Conservation (phyloP, 2,888 invertebrate genomes). For the Acrobasis suavella region DNA sequence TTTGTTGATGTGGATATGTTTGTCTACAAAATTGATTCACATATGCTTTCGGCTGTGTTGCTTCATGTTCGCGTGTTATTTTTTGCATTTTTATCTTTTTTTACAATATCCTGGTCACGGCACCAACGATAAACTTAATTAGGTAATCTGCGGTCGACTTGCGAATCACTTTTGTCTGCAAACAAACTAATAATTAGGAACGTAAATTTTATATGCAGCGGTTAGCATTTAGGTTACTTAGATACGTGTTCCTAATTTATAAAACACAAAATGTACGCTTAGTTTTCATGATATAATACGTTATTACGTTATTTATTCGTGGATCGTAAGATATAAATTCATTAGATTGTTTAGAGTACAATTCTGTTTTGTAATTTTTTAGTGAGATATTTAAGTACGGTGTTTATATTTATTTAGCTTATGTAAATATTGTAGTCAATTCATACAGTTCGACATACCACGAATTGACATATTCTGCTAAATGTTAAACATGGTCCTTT, state of each 20-base stretch:
- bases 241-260: slow-evolving; percentile 25
- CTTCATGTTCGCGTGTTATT: neutral
- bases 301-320: slow-evolving; percentile 29
- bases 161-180: slow-evolving; percentile 10
- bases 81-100: slow-evolving; percentile 6
- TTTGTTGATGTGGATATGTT: neutral
- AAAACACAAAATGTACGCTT: slow-evolving; percentile 31
- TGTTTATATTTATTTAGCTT: slow-evolving; percentile 32
- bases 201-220: slow-evolving; percentile 8
- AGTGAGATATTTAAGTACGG: slow-evolving; percentile 33
- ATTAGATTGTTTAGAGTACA: slow-evolving; percentile 33
- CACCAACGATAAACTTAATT: neutral
- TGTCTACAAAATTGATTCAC: slow-evolving; percentile 12
- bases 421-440: slow-evolving; percentile 17
- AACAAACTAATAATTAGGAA: neutral
- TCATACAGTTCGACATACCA: slow-evolving; percentile 9
- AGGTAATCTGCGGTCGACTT: neutral
- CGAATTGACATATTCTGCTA: neutral
- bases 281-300: slow-evolving; percentile 30
- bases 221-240: slow-evolving; percentile 5
- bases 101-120: neutral
- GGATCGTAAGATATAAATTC: slow-evolving; percentile 22
- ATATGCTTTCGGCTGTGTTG: neutral
- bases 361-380: slow-evolving; percentile 31
- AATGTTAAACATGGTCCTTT: too few relatives aligned